Evolutionary conservation across 2,888 invertebrate species (phyloP).

Genomic region (Drosophila maculinotata): DNA sequence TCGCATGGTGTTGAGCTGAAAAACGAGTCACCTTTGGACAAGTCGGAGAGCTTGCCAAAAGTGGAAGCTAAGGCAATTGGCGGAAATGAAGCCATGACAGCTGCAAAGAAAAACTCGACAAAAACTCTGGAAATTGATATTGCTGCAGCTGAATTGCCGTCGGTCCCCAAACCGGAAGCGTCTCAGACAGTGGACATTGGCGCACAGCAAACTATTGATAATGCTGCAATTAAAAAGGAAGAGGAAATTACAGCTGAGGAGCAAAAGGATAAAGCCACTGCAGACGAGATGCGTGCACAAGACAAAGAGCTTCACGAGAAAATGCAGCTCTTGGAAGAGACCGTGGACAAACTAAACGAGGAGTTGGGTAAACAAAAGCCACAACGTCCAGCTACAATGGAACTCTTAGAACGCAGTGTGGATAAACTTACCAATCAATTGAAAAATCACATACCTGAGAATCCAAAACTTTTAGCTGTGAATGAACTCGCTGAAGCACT

Average conservation of each 20-base stretch:
- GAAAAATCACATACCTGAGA: constrained; percentile 83
- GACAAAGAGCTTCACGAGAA: constrained; percentile 81
- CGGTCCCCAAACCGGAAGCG: background rate
- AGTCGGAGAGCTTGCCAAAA: constrained; percentile 14
- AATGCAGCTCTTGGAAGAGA: constrained; percentile 82
- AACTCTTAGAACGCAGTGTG: constrained; percentile 82
- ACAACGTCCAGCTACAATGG: constrained; percentile 76
- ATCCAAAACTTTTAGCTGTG: constrained; percentile 77
- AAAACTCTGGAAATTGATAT: background rate
- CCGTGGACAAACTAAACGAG: constrained; percentile 85
- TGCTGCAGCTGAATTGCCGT: background rate
- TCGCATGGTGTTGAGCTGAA: constrained; percentile 39
- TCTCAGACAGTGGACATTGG: constrained; percentile 1
- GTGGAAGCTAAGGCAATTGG: constrained; percentile 3
- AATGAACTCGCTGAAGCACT: constrained; percentile 81
- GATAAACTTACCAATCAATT: constrained; percentile 85
- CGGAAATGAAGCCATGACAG: background rate
- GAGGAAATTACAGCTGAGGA: constrained; percentile 84
- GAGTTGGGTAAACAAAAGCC: constrained; percentile 84
- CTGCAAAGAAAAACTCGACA: constrained; percentile 20
- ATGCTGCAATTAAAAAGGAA: constrained; percentile 86
- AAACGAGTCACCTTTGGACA: constrained; percentile 14
- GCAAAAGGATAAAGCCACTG: constrained; percentile 70
- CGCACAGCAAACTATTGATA: constrained; percentile 78
- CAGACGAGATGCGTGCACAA: constrained; percentile 82